Conservation (phyloP, 1,140 invertebrate genomes). For the Camponotus vicinus region DNA sequence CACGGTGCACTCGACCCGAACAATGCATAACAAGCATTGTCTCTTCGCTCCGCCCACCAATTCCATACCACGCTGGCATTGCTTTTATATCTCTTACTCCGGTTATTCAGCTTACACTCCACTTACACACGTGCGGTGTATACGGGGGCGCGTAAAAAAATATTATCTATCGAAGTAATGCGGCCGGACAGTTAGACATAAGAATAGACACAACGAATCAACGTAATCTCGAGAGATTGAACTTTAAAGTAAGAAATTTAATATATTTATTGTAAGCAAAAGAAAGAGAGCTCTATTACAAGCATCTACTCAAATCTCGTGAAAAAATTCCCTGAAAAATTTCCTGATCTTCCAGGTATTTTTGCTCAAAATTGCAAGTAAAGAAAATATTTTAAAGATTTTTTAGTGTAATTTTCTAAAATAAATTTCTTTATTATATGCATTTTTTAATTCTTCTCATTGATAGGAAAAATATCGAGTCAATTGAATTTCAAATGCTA, state of each 20-base stretch:
- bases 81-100: constrained; percentile 79
- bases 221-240: not conserved
- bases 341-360: too few relatives aligned
- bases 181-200: constrained; percentile 20
- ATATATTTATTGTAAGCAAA: not conserved
- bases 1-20: constrained; percentile 61
- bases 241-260: not conserved
- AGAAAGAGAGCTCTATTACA: too few relatives aligned
- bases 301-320: too few relatives aligned
- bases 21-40: constrained; percentile 83
- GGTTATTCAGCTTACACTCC: constrained; percentile 51
- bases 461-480: too few relatives aligned
- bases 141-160: constrained; percentile 52
- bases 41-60: constrained; percentile 78
- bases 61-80: constrained; percentile 76
- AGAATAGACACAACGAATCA: constrained; percentile 33
- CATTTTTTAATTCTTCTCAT: too few relatives aligned
- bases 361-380: too few relatives aligned
- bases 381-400: too few relatives aligned
- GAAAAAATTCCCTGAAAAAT: too few relatives aligned
- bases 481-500: too few relatives aligned
- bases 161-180: constrained; percentile 37
- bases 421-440: too few relatives aligned
- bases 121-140: constrained; percentile 38
- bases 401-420: too few relatives aligned